phyloP scores from a whole-genome alignment of 2,113 vertebrate species.

The Sakesphorus luctuosus region DNA sequence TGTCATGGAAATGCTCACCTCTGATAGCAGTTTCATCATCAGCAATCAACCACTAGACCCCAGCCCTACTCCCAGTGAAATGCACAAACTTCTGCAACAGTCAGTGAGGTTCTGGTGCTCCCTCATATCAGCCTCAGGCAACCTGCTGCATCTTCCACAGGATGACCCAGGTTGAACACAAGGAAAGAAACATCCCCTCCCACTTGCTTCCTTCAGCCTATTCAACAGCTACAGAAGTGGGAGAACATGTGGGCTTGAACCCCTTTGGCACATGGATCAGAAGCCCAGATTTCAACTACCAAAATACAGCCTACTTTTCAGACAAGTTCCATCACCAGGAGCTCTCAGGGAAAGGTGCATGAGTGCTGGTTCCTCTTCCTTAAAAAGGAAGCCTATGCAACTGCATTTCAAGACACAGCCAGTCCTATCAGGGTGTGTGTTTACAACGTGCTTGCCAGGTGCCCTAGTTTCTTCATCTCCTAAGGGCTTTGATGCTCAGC shows the following conservation, averaged over 20 bases:
- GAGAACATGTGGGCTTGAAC: not conserved
- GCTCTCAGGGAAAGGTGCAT: not conserved
- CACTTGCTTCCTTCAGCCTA: not conserved
- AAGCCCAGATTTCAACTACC: not conserved
- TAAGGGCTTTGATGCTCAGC: constrained; percentile 19
- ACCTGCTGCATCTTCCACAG: not conserved
- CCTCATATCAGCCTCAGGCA: not conserved
- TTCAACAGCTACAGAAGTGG: not conserved
- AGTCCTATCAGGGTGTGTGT: not conserved
- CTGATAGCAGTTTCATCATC: not conserved
- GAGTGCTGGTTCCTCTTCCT: not conserved
- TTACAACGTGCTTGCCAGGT: constrained; percentile 27
- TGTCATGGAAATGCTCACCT: not conserved
- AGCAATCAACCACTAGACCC: not conserved
- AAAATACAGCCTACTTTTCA: not conserved
- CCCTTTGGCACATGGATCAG: not conserved
- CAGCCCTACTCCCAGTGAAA: not conserved
- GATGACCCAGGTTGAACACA: not conserved
- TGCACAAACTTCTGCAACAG: not conserved
- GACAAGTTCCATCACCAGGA: not conserved
- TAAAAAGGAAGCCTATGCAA: not conserved
- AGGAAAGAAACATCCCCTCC: fast-evolving
- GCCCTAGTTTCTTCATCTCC: constrained; percentile 40
- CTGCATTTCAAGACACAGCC: not conserved
- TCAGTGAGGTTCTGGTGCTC: not conserved